Evolutionary conservation across 2,113 vertebrate species (phyloP), one percentile per base, ranked within the genome.

Genomic region (Leptodactylus fuscus): DNA sequence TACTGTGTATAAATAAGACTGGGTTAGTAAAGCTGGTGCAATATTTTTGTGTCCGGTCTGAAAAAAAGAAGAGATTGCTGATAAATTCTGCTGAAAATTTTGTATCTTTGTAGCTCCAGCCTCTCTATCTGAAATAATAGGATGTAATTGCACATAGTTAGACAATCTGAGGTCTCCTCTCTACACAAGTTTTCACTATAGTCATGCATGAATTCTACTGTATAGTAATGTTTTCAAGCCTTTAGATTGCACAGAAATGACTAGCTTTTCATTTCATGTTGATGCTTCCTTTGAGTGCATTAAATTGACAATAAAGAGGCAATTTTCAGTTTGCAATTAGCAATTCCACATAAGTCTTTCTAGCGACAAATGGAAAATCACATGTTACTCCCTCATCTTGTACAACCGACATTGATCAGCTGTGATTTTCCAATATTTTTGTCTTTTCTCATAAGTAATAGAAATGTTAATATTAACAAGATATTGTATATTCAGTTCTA

Each of bases 261-360:
- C 46, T 11, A 10, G 18, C 80, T 81, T 2, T 74, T 85, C 75
- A 29, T 2, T 77, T 65, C 58, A 58, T 38, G 44, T 27, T 16
- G 48, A 34, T 24, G 36, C 46, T 29, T 48, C 81, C 1, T 0
- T 29, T 5, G 75, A 78, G 75, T 73, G 55, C 27, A 51, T 87
- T 55, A 70, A 77, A 83, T 48, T 48, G 70, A 36, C 44, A 58
- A 6, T 67, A 55, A 73, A 38, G 36, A 34, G 51, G 60, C 38
- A 58, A 34, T 73, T 38, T 62, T 86, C 22, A 0, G 29, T 71
- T 87, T 51, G 87, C 88, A 78, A 24, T 87, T 88, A 88, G 34
- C 41, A 44, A 13, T 67, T 71, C 36, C 27, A 46, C 71, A 81
- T 65, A 82, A 82, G 49, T 69, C 55, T 70, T 29, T 24, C 71